Evolutionary conservation across 2,888 invertebrate genomes (phyloP).

Genomic region (Morpho achilles): DNA sequence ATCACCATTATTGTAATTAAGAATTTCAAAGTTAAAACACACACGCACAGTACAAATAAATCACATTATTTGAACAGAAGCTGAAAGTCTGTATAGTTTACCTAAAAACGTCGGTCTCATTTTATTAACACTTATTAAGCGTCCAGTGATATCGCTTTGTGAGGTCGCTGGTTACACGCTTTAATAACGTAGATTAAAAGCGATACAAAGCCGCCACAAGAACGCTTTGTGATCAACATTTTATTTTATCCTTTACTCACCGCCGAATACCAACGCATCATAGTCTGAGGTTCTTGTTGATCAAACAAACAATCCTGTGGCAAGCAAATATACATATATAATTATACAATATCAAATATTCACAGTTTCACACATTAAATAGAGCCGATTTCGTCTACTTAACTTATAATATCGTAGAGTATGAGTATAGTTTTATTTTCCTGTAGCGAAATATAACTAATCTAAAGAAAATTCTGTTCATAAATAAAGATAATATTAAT

Average conservation of each 20-base stretch:
- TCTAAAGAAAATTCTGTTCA: too few species aligned
- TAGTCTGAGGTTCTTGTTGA: conserved; percentile 1
- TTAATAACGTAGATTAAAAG: conserved; percentile 69
- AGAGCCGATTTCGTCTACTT: too few species aligned
- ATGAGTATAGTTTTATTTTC: too few species aligned
- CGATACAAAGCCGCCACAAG: conserved; percentile 70
- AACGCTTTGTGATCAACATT: conserved; percentile 69
- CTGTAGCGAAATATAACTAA: too few species aligned
- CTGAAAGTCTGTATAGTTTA: conserved; percentile 8
- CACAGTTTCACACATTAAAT: too few species aligned
- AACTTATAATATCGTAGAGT: too few species aligned
- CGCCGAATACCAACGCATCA: conserved; percentile 9
- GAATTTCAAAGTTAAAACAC: too few species aligned
- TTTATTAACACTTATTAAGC: conserved; percentile 60
- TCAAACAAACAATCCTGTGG: conserved; percentile 13
- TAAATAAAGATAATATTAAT: too few species aligned
- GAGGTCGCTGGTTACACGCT: conserved; percentile 57
- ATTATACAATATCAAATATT: too few species aligned
- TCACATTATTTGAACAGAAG: too few species aligned
- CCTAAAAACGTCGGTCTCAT: conserved; percentile 17
- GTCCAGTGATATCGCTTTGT: conserved; percentile 69
- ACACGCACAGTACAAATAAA: too few species aligned
- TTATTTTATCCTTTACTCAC: conserved; percentile 50
- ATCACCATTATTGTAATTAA: too few species aligned
- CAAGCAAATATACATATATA: not conserved